These are phyloP conservation scores for Prunella fulvescens DNA, from an alignment of 2,113 vertebrate species.

Conservation along the genomic window DNA sequence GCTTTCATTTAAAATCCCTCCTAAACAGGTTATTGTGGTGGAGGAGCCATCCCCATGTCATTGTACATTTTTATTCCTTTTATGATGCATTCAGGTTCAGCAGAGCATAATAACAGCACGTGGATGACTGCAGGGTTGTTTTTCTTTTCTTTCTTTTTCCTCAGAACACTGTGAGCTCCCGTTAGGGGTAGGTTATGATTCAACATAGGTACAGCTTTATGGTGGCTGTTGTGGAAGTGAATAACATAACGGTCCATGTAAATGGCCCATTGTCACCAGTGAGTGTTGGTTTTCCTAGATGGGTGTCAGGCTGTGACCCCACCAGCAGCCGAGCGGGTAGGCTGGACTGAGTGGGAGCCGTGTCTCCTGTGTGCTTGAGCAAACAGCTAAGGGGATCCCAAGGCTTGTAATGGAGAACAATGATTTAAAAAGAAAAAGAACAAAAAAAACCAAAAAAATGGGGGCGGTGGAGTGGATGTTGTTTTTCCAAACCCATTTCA, in stretches of 20 bases:
- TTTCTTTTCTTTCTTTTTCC: background rate
- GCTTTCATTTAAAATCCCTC: background rate
- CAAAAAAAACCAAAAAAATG: background rate
- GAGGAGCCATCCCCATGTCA: background rate
- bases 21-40: accelerated
- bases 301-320: background rate
- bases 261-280: background rate
- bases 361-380: background rate
- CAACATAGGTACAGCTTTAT: background rate
- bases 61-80: background rate
- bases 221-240: background rate
- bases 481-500: background rate
- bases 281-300: background rate
- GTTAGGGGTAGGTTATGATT: background rate
- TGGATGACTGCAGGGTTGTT: background rate
- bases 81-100: background rate
- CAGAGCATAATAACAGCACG: background rate
- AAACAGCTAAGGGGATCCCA: background rate
- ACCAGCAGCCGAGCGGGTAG: background rate
- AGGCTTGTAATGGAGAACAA: background rate
- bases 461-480: background rate
- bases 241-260: background rate
- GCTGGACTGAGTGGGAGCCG: background rate
- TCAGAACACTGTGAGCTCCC: background rate
- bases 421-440: background rate